Evolutionary conservation across 2,888 invertebrate species (phyloP).

Genomic region (Nemotelus nigrinus): DNA sequence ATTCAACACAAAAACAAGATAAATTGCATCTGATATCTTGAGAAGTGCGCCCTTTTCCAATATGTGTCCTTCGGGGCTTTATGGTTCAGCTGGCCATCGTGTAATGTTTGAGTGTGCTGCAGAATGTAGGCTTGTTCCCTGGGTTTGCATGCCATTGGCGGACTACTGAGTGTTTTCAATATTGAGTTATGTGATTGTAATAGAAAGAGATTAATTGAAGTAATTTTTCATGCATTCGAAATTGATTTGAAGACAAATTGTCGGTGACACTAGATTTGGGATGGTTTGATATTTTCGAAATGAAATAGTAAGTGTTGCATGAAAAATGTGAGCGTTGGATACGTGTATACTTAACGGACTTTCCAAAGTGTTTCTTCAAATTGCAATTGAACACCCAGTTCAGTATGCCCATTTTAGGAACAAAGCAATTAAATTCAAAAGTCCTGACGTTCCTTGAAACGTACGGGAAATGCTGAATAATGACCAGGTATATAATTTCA

Average conservation of each 20-base stretch:
- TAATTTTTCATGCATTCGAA: conserved; percentile 42
- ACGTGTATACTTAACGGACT: too few relatives aligned
- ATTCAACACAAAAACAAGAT: background rate
- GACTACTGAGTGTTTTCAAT: background rate
- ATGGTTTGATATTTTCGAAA: too few relatives aligned
- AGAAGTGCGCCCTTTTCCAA: conserved; percentile 28
- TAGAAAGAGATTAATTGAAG: conserved; percentile 42
- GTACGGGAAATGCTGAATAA: too few relatives aligned
- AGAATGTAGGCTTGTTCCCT: background rate
- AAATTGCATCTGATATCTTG: conserved; percentile 27
- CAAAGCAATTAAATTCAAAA: too few relatives aligned
- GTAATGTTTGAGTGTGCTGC: background rate
- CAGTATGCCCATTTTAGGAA: too few relatives aligned
- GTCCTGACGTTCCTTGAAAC: too few relatives aligned
- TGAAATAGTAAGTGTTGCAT: too few relatives aligned
- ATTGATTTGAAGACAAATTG: conserved; percentile 42
- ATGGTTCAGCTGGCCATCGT: conserved; percentile 32
- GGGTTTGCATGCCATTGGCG: background rate
- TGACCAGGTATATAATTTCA: too few relatives aligned
- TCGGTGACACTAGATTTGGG: background rate
- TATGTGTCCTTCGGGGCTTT: background rate
- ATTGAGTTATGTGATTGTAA: conserved; percentile 15
- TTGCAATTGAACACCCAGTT: too few relatives aligned
- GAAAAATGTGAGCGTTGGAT: too few relatives aligned
- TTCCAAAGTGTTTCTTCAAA: too few relatives aligned